Evolutionary conservation across 2,888 invertebrate species (phyloP), one percentile per base, ranked within the genome.

Genomic region (Carabus problematicus): DNA sequence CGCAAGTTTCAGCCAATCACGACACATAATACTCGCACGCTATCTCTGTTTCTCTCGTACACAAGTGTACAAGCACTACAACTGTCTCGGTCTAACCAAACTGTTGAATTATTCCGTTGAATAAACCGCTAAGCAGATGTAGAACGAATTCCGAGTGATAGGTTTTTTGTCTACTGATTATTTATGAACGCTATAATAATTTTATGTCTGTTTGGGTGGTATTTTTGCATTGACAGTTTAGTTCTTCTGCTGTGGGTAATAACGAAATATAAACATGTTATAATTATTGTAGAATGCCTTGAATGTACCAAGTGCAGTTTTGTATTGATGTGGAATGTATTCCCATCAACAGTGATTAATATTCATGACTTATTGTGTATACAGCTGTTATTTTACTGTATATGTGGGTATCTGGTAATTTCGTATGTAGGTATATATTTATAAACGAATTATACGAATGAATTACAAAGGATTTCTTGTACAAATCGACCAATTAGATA

Each of bases 111-210:
- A 55, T 64, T 55, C 55, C 19, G 43, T 56, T 43, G 64, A 55
- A 43, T 64, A 55, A 55, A 64, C 56, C 43, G 42, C 55, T 64
- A 55, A 64, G 56, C 64, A 64, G 55, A 64, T 64, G 64, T 55
- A 64, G 55, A 64, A 47, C 19, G 64, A 64, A 64, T 55, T 55
- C 45, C 64, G n/a, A 16, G 42, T 42, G 9, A 41, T 64, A 14
- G 12, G 42, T 56, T 19, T 62, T 64, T 64, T 55, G 56, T 63
- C 54, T 63, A 16, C 49, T 16, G 54, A 63, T 63, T 63, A 54
- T 63, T 63, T 52, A 63, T 42, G 56, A 59, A 16, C 12, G 59
- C 49, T 61, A 47, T 47, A 40, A 42, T 61, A 49, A 61, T 61
- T 61, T 11, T 19, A 45, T 60, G 12, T 19, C 29, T 29, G 29